phyloP scores from a whole-genome alignment of 2,113 vertebrate genomes.

The Eretmochelys imbricata region DNA sequence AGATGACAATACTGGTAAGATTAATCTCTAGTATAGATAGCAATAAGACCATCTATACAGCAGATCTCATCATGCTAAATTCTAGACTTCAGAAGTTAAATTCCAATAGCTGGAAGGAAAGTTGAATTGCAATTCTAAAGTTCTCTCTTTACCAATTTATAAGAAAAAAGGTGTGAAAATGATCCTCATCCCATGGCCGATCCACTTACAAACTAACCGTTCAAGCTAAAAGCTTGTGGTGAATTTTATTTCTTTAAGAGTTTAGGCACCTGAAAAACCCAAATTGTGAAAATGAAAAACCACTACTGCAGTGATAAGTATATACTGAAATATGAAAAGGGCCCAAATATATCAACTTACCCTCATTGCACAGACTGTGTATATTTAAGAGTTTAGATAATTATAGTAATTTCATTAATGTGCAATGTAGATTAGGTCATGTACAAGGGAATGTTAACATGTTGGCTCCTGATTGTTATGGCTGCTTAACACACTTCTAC shows the following conservation, averaged over 20 bases:
- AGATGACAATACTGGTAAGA: background rate
- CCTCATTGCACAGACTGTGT: background rate
- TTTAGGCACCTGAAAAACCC: background rate
- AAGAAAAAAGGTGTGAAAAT: accelerated
- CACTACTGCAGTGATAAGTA: background rate
- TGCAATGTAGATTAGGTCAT: background rate
- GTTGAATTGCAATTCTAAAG: background rate
- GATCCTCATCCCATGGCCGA: background rate
- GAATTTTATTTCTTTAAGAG: background rate
- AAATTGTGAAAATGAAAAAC: background rate
- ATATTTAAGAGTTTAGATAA: background rate
- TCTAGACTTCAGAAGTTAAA: background rate
- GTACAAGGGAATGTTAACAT: background rate
- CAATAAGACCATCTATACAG: background rate
- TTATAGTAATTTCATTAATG: background rate
- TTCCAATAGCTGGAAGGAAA: background rate
- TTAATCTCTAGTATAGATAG: background rate
- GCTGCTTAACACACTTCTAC: background rate
- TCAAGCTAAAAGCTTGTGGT: background rate
- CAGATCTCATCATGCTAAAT: background rate
- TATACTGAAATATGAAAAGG: background rate
- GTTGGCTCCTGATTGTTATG: background rate
- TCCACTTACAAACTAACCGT: background rate
- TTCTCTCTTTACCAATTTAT: background rate
- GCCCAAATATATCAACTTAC: background rate